Percentiles rank a stretch among this genome's conserved stretches.
Evolutionary conservation across 2,113 vertebrate species (phyloP).

Genomic region (Cricetomys ansorgei): DNA sequence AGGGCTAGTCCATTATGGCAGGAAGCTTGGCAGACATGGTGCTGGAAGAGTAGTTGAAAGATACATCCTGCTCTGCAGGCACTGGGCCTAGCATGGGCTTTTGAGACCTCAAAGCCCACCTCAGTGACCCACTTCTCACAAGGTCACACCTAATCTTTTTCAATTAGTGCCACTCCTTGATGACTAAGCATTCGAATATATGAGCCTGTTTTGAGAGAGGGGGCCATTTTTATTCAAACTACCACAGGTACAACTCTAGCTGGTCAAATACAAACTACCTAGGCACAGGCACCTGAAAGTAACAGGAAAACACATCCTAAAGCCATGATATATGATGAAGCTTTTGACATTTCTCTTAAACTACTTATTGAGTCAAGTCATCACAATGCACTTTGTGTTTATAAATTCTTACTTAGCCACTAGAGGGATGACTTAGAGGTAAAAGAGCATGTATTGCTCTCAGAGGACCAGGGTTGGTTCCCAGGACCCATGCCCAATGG

Average conservation of each 20-base stretch:
- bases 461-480: no score
- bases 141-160: neutral
- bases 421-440: neutral
- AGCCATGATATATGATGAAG: neutral
- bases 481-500: neutral
- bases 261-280: neutral
- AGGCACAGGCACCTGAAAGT: neutral
- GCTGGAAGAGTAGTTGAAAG: neutral
- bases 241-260: neutral
- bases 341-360: neutral
- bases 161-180: neutral
- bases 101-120: neutral
- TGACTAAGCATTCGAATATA: neutral
- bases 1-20: neutral
- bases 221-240: neutral
- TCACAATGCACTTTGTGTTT: no score
- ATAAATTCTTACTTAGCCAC: neutral
- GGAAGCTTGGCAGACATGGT: neutral
- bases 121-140: neutral
- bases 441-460: neutral
- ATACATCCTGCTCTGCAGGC: neutral
- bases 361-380: neutral
- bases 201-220: neutral
- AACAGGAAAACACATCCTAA: neutral
- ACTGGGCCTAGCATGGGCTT: neutral